Conservation (phyloP, 2,888 invertebrate species). For the Meliscaeva auricollis region DNA sequence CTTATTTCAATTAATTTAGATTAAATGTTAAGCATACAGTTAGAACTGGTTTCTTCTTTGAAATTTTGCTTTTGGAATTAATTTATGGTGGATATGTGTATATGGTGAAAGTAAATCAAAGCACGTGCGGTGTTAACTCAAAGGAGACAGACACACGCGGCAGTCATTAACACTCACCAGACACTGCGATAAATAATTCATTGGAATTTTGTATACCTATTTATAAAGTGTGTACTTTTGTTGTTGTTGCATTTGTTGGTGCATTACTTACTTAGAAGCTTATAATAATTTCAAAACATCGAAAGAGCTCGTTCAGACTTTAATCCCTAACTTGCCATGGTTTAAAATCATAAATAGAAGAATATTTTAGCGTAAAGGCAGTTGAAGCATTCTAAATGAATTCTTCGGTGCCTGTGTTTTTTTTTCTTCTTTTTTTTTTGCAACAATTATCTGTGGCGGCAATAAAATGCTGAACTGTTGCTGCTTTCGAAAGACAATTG, state of each 20-base stretch:
- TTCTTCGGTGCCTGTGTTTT: conserved; percentile 1
- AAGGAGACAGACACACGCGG: conserved; percentile 64
- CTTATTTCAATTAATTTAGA: conserved; percentile 68
- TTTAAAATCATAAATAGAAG: conserved; percentile 34
- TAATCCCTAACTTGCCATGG: conserved; percentile 6
- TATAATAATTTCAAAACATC: conserved; percentile 25
- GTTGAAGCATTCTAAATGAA: conserved; percentile 48
- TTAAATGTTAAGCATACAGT: conserved; percentile 52
- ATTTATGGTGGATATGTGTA: not conserved
- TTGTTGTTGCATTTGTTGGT: conserved; percentile 2
- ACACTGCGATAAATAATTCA: conserved; percentile 71
- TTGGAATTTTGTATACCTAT: conserved; percentile 58
- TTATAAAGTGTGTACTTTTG: not conserved
- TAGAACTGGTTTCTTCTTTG: conserved; percentile 60
- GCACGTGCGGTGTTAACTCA: conserved; percentile 73
- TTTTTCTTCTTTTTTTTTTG: conserved; percentile 26
- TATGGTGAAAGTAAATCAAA: conserved; percentile 76
- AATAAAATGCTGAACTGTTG: conserved; percentile 62
- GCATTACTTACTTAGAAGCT: conserved; percentile 29
- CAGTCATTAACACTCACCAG: conserved; percentile 70
- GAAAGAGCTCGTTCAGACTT: conserved; percentile 12
- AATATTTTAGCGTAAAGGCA: conserved; percentile 43
- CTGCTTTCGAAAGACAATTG: conserved; percentile 70
- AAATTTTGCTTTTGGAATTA: conserved; percentile 6
- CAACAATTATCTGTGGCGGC: conserved; percentile 65